These are phyloP conservation scores for Sanderia malayensis DNA, from an alignment of 30 jellyfish, hydroid and myxozoan genomes.

Conservation along the genomic window DNA sequence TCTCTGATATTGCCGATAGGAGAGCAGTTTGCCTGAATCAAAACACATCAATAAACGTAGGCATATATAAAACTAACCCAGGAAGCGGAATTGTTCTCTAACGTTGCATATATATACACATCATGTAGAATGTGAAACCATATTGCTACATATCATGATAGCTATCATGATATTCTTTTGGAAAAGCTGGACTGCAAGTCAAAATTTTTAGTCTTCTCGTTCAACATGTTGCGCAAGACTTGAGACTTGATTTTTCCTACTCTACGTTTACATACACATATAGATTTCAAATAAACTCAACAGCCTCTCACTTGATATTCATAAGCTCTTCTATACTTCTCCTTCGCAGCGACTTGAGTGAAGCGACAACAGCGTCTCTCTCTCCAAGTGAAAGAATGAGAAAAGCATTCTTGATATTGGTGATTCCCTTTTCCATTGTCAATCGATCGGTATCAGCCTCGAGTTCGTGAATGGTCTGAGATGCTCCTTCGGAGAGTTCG, in stretches of 20 bases:
- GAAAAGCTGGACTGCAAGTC: slow-evolving; percentile 63
- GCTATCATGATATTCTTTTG: slow-evolving; percentile 56
- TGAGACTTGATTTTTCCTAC: too few species aligned
- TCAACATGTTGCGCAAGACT: too few species aligned
- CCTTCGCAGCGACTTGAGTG: slow-evolving; percentile 68
- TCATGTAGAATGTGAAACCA: too few species aligned
- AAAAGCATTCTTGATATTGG: slow-evolving; percentile 89
- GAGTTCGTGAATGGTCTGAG: slow-evolving; percentile 34
- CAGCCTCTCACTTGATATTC: slow-evolving; percentile 63
- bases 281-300: not conserved
- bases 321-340: slow-evolving; percentile 64
- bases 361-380: slow-evolving; percentile 70
- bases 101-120: too few species aligned
- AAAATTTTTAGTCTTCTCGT: too few species aligned
- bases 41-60: too few species aligned
- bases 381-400: slow-evolving; percentile 83
- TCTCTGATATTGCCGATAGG: slow-evolving; percentile 85
- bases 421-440: slow-evolving; percentile 85
- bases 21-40: slow-evolving; percentile 65
- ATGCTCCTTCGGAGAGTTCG: slow-evolving; percentile 86
- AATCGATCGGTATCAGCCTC: slow-evolving; percentile 70
- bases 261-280: too few species aligned
- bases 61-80: too few species aligned
- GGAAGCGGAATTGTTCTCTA: too few species aligned
- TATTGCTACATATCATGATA: too few species aligned